Evolutionary conservation across 2,888 invertebrate genomes (phyloP), one percentile per base, ranked within the genome.

Genomic region (Meteorus cinctellus): DNA sequence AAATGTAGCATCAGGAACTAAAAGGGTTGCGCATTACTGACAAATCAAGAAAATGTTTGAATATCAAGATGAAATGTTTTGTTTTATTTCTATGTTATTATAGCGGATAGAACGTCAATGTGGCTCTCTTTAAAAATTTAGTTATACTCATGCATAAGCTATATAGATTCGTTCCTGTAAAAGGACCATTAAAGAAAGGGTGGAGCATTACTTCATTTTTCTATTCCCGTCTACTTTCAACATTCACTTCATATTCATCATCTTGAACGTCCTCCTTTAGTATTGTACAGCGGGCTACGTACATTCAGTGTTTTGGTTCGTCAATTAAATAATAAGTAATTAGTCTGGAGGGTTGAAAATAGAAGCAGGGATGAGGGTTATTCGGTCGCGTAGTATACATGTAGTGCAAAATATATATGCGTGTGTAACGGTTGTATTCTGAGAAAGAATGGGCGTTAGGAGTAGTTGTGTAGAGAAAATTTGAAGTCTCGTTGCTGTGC

Each of bases 301-400:
- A 45, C 41, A 24, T 19, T 36, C 36, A 31, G 41, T 74, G 67
- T 67, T 73, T 69, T 63, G 36, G 60, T 48, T 63, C 48, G 51
- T 45, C 74, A 69, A 69, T 74, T 63, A 70, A 36, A 65, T 55
- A 70, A 70, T 70, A 65, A 65, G 19, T 70, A 70, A 75, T 75
- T 70, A 75, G 62, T 68, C 62, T 55, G 24, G 12, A 36, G 10
- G 55, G 27, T n/a, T 69, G 69, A 2, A 63, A 72, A 72, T 65
- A 14, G 65, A 0, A 10, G 59, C 27, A 16, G 62, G 55, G 63
- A 65, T 71, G 75, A 65, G 70, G 75, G 70, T 71, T 70, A 75
- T 75, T 70, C 59, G 70, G 75, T 65, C 59, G 69, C 1, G 55
- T 19, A 55, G 10, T 55, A 55, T 10, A 6, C 19, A 24, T 55